These are phyloP conservation scores for Australoheros facetus DNA, from an alignment of 2,797 vertebrate genomes.

Conservation along the genomic window DNA sequence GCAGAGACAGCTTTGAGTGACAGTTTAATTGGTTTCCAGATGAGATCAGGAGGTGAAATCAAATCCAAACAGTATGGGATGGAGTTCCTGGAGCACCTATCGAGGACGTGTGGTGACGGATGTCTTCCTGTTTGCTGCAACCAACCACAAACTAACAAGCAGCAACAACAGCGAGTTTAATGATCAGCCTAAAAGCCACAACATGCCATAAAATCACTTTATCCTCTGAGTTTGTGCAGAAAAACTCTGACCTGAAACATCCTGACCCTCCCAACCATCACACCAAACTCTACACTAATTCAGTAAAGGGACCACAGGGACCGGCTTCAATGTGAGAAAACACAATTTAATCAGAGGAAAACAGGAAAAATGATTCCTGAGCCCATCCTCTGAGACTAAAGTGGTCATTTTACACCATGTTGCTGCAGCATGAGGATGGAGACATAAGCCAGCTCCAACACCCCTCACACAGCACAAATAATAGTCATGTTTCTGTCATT, in stretches of 20 bases:
- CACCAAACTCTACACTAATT: neutral
- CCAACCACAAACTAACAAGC: neutral
- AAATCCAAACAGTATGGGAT: neutral
- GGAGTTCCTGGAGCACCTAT: neutral
- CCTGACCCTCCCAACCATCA: neutral
- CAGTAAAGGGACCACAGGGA: neutral
- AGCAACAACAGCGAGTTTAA: conserved; percentile 30
- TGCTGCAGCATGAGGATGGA: neutral
- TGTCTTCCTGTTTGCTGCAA: neutral
- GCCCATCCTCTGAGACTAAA: neutral
- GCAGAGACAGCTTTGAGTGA: neutral
- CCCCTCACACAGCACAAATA: neutral
- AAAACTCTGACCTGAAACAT: neutral
- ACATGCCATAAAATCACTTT: neutral
- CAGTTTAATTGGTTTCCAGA: neutral
- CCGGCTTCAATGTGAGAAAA: neutral
- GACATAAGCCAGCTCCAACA: neutral
- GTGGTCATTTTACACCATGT: too few relatives aligned
- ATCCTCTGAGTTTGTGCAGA: conserved; percentile 9
- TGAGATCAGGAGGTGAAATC: neutral
- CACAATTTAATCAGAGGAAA: conserved; percentile 7
- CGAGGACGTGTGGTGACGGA: neutral
- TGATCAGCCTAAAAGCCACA: conserved; percentile 40
- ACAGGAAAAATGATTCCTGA: neutral
- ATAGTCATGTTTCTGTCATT: neutral